Base-by-base conservation (phyloP, 2,888 invertebrate species). In the Tigriopus californicus region DNA sequence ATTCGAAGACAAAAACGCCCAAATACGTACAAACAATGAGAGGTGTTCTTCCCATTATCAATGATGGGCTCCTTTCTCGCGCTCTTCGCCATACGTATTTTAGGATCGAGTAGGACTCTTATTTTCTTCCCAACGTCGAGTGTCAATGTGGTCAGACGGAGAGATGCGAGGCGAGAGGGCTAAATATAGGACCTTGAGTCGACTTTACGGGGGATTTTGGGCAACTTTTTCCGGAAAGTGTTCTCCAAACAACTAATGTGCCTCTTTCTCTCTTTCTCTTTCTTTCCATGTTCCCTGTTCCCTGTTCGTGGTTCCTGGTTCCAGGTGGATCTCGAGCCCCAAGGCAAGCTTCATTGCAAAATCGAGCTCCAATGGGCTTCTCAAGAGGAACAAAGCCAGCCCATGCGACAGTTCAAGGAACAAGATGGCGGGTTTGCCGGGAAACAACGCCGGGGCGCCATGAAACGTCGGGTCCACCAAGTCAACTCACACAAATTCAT, bases 391-490 rank as follows among this genome's bases (percentile, higher is more conserved):
- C 71, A 77, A 75, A 75, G 72, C 74, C 44, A 71, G 70, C 73
- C 73, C 67, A 69, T 68, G 68, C 79, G 88, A 70, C 94, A 91
- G 75, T 98, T 98, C 80, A 91, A 91, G 73, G 97, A 97, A 75
- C 82, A 92, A 65, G 76, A 77, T 63, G 92, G 92, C 62, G 88
- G 56, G 8, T 56, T 56, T 25, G 56, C 56, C 24, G 56, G 94
- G 76, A 91, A 92, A 75, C 80, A 92, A 64, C 82, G 97, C 62
- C 83, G 97, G 63, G 97, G 95, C 64, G 97, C 98, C 64, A 92
- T 98, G 90, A 82, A 97, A 62, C 80, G 97, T 63, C 82, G 94
- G 67, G 92, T 99, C 67, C 98, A 98, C 75, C 92, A 97, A 78
- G 80, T 83, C 64, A 94, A 88, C 22, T 49, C 49, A n/a, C 58